Base-by-base conservation (phyloP, 2,113 vertebrate species). In the Gavialis gangeticus region DNA sequence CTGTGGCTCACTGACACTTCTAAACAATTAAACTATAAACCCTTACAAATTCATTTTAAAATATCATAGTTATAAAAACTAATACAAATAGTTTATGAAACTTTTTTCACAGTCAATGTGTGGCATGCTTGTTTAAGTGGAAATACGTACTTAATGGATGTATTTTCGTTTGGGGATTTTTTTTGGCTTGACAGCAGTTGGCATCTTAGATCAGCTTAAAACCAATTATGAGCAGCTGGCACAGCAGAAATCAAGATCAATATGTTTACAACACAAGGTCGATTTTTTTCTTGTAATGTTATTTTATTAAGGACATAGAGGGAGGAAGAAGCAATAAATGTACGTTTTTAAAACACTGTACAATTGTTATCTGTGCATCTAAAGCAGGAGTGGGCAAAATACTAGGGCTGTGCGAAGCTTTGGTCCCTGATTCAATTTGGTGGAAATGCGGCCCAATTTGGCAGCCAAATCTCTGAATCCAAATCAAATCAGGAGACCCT, bases 141-240 rank as follows among this genome's bases (percentile, higher is more conserved):
- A 92, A 85, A 79, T 85, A 77, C 8, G 34, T 93, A 63, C 79
- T 91, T 62, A 62, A 3, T 10, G 84, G 91, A n/a, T 85, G 75
- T 91, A 64, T 76, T 88, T 87, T 91, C 7, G 46, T 46, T 46
- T 46, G 46, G 46, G 46, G 46, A 46, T 80, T 79, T 30, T 94
- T 62, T 85, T 96, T 94, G 94, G 66, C 94, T 92, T 96, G 96
- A 96, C 90, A 62, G 46, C 4, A 58, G 28, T 92, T 96, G 87
- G 62, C 93, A 89, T 96, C 87, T 94, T 91, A 96, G 71, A 95
- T 87, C 84, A 85, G 75, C 78, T 91, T 95, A 97, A 97, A 91
- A 94, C 77, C 94, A 97, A 94, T 96, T 98, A 95, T 94, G 89
- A 97, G 87, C 84, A 94, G 94, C 96, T 97, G 93, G 92, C 88